phyloP scores from a whole-genome alignment of 2,113 vertebrate species.

The Corydoras sp. region DNA sequence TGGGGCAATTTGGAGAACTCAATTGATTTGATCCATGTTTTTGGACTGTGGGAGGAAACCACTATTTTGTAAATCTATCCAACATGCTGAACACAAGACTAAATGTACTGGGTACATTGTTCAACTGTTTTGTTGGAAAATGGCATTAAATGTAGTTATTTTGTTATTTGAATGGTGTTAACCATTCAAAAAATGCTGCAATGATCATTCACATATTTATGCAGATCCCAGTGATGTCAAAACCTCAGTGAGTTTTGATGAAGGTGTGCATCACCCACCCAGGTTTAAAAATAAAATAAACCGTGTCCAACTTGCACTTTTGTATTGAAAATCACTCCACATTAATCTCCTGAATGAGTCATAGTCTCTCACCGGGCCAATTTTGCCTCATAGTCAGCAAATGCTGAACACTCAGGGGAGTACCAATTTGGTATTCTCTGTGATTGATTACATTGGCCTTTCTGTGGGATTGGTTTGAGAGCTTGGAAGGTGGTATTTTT shows the following conservation, averaged over 20 bases:
- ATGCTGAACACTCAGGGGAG: constrained; percentile 6
- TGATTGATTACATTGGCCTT: neutral
- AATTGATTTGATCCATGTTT: too few relatives aligned
- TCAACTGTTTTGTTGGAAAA: too few relatives aligned
- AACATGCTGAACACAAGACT: too few relatives aligned
- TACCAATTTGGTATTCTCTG: neutral
- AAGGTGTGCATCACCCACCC: constrained; percentile 12
- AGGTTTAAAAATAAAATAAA: constrained; percentile 12
- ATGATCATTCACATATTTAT: neutral
- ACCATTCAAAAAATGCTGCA: too few relatives aligned
- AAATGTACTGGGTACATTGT: too few relatives aligned
- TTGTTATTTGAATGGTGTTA: too few relatives aligned
- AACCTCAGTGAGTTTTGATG: neutral
- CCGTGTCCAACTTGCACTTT: constrained; percentile 9
- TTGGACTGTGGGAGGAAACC: too few relatives aligned
- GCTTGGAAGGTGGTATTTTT: too few relatives aligned
- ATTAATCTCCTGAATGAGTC: constrained; percentile 21
- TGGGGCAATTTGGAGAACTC: too few relatives aligned
- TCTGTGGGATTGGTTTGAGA: neutral
- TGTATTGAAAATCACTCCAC: constrained; percentile 11
- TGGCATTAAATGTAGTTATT: too few relatives aligned
- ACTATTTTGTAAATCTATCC: too few relatives aligned
- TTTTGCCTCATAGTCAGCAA: constrained; percentile 6
- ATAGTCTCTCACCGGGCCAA: constrained; percentile 25
- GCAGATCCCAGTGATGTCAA: neutral